Conservation (phyloP, 64 coral and sea anemone genomes). For the Montipora capricornis region DNA sequence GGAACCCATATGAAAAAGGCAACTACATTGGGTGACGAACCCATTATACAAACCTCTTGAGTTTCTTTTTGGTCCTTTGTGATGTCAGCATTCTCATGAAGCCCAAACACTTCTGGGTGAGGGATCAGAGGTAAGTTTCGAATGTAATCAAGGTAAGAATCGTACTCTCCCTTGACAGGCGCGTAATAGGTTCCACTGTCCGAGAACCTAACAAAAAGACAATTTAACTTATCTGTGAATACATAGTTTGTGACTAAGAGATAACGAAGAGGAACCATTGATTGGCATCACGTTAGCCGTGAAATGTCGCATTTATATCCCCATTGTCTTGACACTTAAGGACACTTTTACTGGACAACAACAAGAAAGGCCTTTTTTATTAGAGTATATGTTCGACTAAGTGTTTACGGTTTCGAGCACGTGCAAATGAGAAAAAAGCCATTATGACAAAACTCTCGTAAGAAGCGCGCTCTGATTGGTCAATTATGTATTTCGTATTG, state of each 20-base stretch:
- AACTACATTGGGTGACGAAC: too few species aligned
- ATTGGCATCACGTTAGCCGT: neutral
- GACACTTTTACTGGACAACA: too few species aligned
- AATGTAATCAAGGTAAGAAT: conserved; percentile 89
- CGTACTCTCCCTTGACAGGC: conserved; percentile 85
- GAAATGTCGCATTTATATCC: too few species aligned
- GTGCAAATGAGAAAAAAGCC: too few species aligned
- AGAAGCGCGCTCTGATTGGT: too few species aligned
- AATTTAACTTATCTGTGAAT: neutral
- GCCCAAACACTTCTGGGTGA: conserved; percentile 97
- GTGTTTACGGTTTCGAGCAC: too few species aligned
- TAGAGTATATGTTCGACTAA: too few species aligned
- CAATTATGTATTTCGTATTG: too few species aligned
- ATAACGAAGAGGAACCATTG: neutral
- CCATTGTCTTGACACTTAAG: too few species aligned
- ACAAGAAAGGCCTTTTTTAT: too few species aligned
- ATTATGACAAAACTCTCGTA: too few species aligned
- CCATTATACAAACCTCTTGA: conserved; percentile 63
- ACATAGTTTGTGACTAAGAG: neutral
- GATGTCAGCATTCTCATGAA: conserved; percentile 98
- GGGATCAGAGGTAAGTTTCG: conserved; percentile 84
- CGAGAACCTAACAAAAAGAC: conserved; percentile 73
- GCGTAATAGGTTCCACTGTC: conserved; percentile 94
- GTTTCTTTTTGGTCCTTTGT: conserved; percentile 98
- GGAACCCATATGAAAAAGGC: too few species aligned